Conservation (phyloP, 2,888 invertebrate species). For the Nomada ruficornis region DNA sequence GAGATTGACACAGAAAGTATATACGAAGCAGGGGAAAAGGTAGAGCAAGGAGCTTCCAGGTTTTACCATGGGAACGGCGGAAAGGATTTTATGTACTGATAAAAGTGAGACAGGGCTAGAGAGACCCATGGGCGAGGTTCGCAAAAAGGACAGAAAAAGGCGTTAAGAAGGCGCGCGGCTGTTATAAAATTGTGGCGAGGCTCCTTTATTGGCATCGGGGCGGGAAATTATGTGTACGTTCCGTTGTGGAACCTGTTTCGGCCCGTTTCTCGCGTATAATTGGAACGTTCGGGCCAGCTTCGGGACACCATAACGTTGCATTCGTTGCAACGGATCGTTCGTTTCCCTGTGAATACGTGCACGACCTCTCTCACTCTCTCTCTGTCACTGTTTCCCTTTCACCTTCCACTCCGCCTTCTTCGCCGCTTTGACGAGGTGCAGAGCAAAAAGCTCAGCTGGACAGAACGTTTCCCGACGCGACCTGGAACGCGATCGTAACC, state of each 20-base stretch:
- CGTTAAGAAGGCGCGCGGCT: slow-evolving; percentile 81
- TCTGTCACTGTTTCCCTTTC: not conserved
- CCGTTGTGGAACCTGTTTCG: slow-evolving; percentile 81
- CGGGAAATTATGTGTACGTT: slow-evolving; percentile 82
- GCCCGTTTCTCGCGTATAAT: slow-evolving; percentile 80
- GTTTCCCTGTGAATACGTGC: slow-evolving; percentile 34
- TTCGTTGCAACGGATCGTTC: slow-evolving; percentile 51
- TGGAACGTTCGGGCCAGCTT: slow-evolving; percentile 77
- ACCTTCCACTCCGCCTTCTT: slow-evolving; percentile 29
- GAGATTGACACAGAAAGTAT: slow-evolving; percentile 26
- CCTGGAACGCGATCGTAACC: slow-evolving; percentile 7
- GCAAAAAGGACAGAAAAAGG: slow-evolving; percentile 73
- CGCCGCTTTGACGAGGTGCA: no score
- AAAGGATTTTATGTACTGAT: slow-evolving; percentile 56
- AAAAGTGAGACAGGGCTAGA: slow-evolving; percentile 44
- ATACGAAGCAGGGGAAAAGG: not conserved
- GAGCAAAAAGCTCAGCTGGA: not conserved
- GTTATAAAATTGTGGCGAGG: slow-evolving; percentile 79
- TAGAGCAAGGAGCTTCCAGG: slow-evolving; percentile 56
- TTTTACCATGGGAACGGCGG: slow-evolving; percentile 47
- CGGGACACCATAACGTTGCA: slow-evolving; percentile 63
- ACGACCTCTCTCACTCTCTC: slow-evolving; percentile 29
- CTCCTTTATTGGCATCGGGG: slow-evolving; percentile 80
- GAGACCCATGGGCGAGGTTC: slow-evolving; percentile 29
- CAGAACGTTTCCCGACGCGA: not conserved